Base-by-base conservation (phyloP, 2,888 invertebrate species). In the Drosophila emarginata region DNA sequence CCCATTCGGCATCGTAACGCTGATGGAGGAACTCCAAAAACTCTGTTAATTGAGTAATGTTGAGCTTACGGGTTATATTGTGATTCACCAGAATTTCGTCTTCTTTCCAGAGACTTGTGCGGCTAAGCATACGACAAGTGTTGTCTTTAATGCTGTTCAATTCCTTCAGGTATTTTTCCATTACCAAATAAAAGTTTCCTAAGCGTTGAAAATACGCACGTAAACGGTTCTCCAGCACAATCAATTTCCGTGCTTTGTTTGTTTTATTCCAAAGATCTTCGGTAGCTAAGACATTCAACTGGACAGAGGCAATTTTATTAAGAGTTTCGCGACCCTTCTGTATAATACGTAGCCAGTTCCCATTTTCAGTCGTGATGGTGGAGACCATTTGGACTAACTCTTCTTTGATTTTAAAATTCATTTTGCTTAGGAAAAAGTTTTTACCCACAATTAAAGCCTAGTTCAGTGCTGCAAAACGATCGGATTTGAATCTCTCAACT, bases 1-100 rank as follows among this genome's bases (percentile, higher is more conserved):
- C 78, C 80, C 74, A 83, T 9, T 86, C 80, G 12, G 21, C 64
- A 32, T 69, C 76, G 15, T 72, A 86, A 2, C 87, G 75, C 7
- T 7, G 7, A 7, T 7, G 11, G 0, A 80, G 39, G 14, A 86
- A 83, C 36, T 50, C 2, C 4, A 80, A 39, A 7, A 70, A 28
- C 1, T 45, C 54, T 26, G 62, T 6, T 4, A 80, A 15, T 2
- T 72, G 36, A 9, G 37, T 0, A 0, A 65, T 50, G 1, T 18
- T 54, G 1, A 77, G 11, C 0, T 45, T 50, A 7, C 40, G 14
- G 0, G 2, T 12, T 2, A 82, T 62, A 28, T 4, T 21, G 40
- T 62, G 23, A 1, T 26, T 0, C 0, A 11, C 9, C 1, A 79
- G 5, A 0, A 15, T 0, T 0, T 59, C 56, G 26, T 80, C 86